Conservation (phyloP, 2,888 invertebrate genomes). For the Zhengitettix transpicula region DNA sequence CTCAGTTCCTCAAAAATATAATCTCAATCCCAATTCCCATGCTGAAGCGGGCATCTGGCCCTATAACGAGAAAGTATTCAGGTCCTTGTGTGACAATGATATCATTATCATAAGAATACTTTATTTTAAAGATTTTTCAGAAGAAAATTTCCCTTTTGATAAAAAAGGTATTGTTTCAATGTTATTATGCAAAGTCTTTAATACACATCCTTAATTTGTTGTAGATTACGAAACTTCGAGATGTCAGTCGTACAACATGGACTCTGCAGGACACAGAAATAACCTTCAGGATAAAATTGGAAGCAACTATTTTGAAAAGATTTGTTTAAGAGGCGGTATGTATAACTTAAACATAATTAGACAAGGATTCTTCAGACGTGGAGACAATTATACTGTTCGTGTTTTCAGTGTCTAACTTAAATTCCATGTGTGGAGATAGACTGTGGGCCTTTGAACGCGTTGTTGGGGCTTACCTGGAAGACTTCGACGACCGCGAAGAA, state of each 20-base stretch:
- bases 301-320: slow-evolving; percentile 26
- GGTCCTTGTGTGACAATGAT: too few relatives aligned
- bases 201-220: too few relatives aligned
- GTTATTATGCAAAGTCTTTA: too few relatives aligned
- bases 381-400: not conserved
- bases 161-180: too few relatives aligned
- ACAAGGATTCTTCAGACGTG: not conserved
- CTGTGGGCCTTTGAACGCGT: slow-evolving; percentile 34
- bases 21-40: too few relatives aligned
- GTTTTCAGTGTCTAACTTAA: slow-evolving; percentile 22
- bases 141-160: too few relatives aligned
- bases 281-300: slow-evolving; percentile 21
- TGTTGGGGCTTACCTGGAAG: slow-evolving; percentile 26
- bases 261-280: slow-evolving; percentile 21
- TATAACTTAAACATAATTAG: not conserved
- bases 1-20: too few relatives aligned
- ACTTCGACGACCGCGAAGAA: slow-evolving; percentile 25
- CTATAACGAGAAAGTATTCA: too few relatives aligned
- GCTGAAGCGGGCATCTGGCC: too few relatives aligned
- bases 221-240: slow-evolving; percentile 24
- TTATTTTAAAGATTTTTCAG: too few relatives aligned
- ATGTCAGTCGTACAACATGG: slow-evolving; percentile 24
- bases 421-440: slow-evolving; percentile 25
- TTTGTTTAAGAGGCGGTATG: slow-evolving; percentile 24
- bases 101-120: too few relatives aligned